Evolutionary conservation across 2,888 invertebrate species (phyloP).

Genomic region (Abrostola triplasia): DNA sequence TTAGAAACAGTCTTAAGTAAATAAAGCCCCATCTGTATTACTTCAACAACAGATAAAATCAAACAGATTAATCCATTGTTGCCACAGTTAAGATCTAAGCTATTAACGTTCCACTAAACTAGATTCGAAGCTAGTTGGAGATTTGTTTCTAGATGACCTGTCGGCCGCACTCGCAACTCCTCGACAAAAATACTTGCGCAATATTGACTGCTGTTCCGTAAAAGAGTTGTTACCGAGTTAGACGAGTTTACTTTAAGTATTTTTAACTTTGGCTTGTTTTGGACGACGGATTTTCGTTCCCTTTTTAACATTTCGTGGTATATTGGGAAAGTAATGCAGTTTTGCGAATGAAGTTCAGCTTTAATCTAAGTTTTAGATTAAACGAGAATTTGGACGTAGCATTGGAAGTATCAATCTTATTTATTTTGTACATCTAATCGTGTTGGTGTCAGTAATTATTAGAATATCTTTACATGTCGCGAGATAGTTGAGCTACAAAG

Average conservation of each 20-base stretch:
- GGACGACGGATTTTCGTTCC: conserved; percentile 20
- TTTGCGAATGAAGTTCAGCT: background rate
- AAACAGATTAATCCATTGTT: conserved; percentile 36
- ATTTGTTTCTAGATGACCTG: conserved; percentile 77
- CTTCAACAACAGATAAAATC: conserved; percentile 30
- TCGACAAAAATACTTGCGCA: conserved; percentile 55
- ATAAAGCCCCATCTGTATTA: conserved; percentile 3
- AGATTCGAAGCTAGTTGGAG: conserved; percentile 66
- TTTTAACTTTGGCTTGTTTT: conserved; percentile 25
- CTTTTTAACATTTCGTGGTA: background rate
- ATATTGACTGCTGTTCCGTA: conserved; percentile 55
- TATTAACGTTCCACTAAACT: conserved; percentile 58
- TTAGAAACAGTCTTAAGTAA: background rate
- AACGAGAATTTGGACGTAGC: too few species aligned
- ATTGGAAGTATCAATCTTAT: too few species aligned
- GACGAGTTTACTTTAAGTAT: conserved; percentile 52
- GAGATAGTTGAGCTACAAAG: background rate
- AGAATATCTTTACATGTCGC: too few species aligned
- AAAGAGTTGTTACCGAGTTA: conserved; percentile 58
- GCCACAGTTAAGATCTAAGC: conserved; percentile 31
- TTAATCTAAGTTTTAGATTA: background rate
- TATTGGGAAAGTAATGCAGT: background rate
- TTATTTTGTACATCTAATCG: too few species aligned
- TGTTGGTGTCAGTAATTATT: too few species aligned
- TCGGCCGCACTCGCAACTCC: conserved; percentile 59